Percentiles rank a stretch among this genome's conserved stretches.
These are phyloP conservation scores for Notocelia uddmanniana DNA, from an alignment of 2,888 invertebrate genomes.

Conservation along the genomic window DNA sequence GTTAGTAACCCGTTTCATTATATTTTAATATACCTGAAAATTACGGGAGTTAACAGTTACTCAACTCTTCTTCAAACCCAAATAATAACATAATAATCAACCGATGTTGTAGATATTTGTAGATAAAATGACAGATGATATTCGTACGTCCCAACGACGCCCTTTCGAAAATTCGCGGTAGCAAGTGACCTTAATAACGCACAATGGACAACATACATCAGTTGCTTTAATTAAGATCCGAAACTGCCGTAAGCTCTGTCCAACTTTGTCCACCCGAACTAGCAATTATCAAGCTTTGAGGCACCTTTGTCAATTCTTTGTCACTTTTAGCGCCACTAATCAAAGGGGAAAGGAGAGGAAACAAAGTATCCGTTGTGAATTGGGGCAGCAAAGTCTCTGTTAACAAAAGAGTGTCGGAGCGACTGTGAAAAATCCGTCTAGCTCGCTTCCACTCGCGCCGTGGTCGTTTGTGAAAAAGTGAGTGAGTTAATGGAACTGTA, in stretches of 20 bases:
- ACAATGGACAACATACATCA: too few species aligned
- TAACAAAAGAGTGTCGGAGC: slow-evolving; percentile 17
- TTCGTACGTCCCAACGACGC: too few species aligned
- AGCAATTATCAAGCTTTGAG: slow-evolving; percentile 18
- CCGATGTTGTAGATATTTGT: too few species aligned
- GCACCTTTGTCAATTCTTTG: slow-evolving; percentile 24
- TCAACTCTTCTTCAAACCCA: too few species aligned
- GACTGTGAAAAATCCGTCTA: neutral
- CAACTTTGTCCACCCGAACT: neutral
- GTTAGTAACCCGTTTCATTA: too few species aligned
- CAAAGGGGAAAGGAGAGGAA: slow-evolving; percentile 19
- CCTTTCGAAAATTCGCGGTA: too few species aligned
- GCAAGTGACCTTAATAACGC: too few species aligned
- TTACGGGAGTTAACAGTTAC: too few species aligned
- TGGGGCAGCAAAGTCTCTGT: slow-evolving; percentile 20
- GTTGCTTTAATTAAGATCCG: neutral
- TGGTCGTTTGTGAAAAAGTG: neutral
- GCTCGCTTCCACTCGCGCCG: neutral
- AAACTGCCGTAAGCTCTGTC: neutral
- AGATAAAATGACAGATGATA: too few species aligned
- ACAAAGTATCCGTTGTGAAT: slow-evolving; percentile 14
- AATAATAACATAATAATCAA: too few species aligned
- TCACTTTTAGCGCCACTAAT: slow-evolving; percentile 20
- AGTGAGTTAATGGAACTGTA: slow-evolving; percentile 8
- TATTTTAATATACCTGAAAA: too few species aligned